Evolutionary conservation across 2,797 vertebrate species (phyloP).

Genomic region (Enteromius thamalakanensis): DNA sequence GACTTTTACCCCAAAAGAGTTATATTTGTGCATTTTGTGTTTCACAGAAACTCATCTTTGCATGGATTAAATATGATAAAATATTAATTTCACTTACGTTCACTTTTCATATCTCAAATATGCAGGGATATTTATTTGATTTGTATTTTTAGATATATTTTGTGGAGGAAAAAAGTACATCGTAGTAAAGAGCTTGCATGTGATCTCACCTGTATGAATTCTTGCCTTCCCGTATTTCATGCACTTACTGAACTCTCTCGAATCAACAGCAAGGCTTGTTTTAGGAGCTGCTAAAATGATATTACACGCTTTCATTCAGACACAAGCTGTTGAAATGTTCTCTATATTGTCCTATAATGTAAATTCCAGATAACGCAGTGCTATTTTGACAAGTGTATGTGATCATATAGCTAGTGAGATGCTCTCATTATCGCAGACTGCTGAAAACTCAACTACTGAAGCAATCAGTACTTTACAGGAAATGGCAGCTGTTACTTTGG

Average conservation of each 20-base stretch:
- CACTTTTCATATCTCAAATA: no score
- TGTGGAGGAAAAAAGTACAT: background rate
- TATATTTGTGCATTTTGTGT: no score
- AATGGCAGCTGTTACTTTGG: slow-evolving; percentile 67
- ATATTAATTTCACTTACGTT: no score
- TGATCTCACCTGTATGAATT: background rate
- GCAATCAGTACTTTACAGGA: slow-evolving; percentile 62
- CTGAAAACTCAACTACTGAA: slow-evolving; percentile 65
- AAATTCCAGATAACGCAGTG: slow-evolving; percentile 9
- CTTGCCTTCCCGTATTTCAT: no score
- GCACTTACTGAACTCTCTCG: background rate
- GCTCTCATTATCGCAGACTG: slow-evolving; percentile 52
- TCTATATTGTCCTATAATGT: background rate
- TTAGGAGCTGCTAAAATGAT: background rate
- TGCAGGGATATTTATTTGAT: background rate
- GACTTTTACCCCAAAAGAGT: no score
- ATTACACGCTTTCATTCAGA: background rate
- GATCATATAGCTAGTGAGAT: slow-evolving; percentile 38
- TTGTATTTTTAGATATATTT: background rate
- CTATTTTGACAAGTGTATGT: slow-evolving; percentile 19
- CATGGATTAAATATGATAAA: no score
- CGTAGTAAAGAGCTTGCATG: background rate
- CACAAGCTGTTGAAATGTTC: slow-evolving; percentile 10
- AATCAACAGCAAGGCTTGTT: background rate
- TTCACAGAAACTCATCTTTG: no score